Evolutionary conservation across 2,888 invertebrate species (phyloP).

Genomic region (Octonoba sinensis): DNA sequence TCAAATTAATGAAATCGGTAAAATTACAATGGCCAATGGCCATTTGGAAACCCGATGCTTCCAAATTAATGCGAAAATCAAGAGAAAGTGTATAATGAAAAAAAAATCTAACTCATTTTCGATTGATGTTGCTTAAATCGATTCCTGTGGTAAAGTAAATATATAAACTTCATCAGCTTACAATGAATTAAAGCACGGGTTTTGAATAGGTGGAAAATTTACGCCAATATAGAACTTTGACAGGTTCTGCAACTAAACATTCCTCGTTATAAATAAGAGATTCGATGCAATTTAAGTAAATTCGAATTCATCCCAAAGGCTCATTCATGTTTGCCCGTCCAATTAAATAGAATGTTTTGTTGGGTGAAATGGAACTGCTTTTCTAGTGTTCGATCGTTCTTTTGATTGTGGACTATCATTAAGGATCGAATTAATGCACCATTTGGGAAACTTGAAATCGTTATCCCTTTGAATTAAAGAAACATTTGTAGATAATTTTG

Average conservation of each 20-base stretch:
- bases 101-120: slow-evolving; percentile 17
- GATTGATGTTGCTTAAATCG: neutral
- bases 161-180: slow-evolving; percentile 5
- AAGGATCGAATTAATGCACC: slow-evolving; percentile 28
- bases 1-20: slow-evolving; percentile 52
- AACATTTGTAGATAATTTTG: slow-evolving; percentile 38
- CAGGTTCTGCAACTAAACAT: slow-evolving; percentile 16
- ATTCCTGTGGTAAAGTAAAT: slow-evolving; percentile 26
- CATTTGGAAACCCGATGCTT: slow-evolving; percentile 12
- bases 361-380: slow-evolving; percentile 9
- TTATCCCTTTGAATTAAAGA: slow-evolving; percentile 33
- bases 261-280: slow-evolving; percentile 24
- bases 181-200: slow-evolving; percentile 26
- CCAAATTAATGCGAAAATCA: slow-evolving; percentile 25
- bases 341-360: slow-evolving; percentile 40
- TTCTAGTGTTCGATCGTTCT: neutral
- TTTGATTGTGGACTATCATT: slow-evolving; percentile 18
- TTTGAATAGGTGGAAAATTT: slow-evolving; percentile 41
- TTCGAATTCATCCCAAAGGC: slow-evolving; percentile 8
- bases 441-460: slow-evolving; percentile 15
- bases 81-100: slow-evolving; percentile 17
- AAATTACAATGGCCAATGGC: slow-evolving; percentile 45
- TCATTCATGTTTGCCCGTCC: slow-evolving; percentile 5
- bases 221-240: slow-evolving; percentile 27
- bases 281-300: slow-evolving; percentile 30